Percentiles rank a stretch among this genome's conserved stretches.
These are phyloP conservation scores for Leuciscus idus DNA, from an alignment of 2,113 vertebrate genomes.

Conservation along the genomic window DNA sequence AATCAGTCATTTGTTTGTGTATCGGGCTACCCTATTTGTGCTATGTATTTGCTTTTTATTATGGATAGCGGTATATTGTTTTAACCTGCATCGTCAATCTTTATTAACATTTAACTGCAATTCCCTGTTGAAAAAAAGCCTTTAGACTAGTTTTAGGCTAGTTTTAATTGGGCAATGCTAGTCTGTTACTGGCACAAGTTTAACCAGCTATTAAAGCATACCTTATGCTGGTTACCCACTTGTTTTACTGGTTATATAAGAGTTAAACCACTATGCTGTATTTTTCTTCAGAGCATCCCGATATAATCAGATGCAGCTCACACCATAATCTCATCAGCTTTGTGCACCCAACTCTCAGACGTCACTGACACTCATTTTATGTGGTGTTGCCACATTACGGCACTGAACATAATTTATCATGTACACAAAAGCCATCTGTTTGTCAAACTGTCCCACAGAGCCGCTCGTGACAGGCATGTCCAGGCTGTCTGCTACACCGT, in stretches of 20 bases:
- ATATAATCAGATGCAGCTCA: conserved; percentile 4
- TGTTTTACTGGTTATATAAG: background rate
- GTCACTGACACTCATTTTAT: conserved; percentile 33
- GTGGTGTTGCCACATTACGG: background rate
- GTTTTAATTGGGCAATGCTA: background rate
- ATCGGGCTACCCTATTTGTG: background rate
- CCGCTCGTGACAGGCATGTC: background rate
- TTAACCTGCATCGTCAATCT: background rate
- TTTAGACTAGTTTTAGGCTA: background rate
- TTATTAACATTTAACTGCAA: no score
- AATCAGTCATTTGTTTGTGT: background rate
- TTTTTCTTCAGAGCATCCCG: background rate
- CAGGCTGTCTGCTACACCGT: background rate
- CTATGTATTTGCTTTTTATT: background rate
- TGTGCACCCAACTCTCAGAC: conserved; percentile 12
- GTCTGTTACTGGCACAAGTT: background rate
- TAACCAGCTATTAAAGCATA: background rate
- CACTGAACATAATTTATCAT: conserved; percentile 18
- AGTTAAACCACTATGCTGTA: background rate
- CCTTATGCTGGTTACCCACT: background rate
- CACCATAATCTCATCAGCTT: conserved; percentile 31
- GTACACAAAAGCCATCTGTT: conserved; percentile 32
- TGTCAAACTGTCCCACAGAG: conserved; percentile 6
- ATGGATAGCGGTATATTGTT: background rate
- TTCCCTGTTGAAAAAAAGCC: no score